These are phyloP conservation scores for Oryzias celebensis DNA, from an alignment of 2,113 vertebrate genomes.

Conservation along the genomic window DNA sequence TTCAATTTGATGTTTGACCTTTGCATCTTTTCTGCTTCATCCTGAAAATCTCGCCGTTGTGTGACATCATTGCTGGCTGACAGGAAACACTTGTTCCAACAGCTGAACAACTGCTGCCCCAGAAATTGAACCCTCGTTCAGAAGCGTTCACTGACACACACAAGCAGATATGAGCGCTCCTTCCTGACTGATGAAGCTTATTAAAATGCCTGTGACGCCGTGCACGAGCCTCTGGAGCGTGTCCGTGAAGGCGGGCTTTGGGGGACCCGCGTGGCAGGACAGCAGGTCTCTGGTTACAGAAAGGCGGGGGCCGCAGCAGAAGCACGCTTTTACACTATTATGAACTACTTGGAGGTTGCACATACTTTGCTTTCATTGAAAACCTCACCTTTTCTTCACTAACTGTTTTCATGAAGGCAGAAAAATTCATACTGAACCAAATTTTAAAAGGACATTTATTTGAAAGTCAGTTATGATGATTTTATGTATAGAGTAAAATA, in stretches of 20 bases:
- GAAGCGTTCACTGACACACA: conserved; percentile 6
- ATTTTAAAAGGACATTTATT: too few relatives aligned
- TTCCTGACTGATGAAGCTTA: conserved; percentile 19
- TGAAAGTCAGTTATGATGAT: too few relatives aligned
- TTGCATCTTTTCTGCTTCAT: fast-evolving
- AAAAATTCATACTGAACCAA: too few relatives aligned
- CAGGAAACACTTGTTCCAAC: background rate
- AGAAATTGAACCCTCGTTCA: background rate
- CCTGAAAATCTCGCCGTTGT: background rate
- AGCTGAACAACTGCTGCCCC: background rate
- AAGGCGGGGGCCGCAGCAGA: conserved; percentile 51
- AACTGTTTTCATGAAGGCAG: too few relatives aligned
- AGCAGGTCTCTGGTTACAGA: conserved; percentile 58
- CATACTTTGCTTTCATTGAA: too few relatives aligned
- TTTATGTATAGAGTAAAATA: too few relatives aligned
- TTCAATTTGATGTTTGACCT: background rate
- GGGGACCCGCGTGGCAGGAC: conserved; percentile 56
- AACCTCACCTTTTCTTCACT: too few relatives aligned
- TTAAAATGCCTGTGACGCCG: conserved; percentile 34
- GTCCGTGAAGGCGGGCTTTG: conserved; percentile 23
- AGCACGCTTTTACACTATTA: conserved; percentile 40
- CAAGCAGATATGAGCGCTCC: conserved; percentile 3
- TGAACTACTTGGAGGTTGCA: too few relatives aligned
- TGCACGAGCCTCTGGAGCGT: conserved; percentile 9
- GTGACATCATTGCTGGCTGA: background rate